Percentiles rank a stretch among this genome's conserved stretches.
These are phyloP conservation scores for Zoroaster sp. DNA, from an alignment of 53 echinoderm and acorn worm species.

Conservation along the genomic window DNA sequence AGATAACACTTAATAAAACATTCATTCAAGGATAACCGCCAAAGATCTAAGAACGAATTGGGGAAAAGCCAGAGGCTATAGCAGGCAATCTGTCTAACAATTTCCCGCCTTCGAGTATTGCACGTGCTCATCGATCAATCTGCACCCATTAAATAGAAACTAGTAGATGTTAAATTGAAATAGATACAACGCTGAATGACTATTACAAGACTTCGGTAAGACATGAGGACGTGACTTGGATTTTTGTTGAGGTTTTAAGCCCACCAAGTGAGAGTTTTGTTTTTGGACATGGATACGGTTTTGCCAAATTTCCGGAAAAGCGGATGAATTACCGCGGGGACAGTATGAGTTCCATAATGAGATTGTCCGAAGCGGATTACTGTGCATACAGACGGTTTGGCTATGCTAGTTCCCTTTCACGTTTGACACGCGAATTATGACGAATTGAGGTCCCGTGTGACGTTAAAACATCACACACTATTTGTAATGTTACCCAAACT, in stretches of 20 bases:
- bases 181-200: slow-evolving; percentile 4
- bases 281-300: neutral
- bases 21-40: too few species aligned
- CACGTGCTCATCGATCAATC: neutral
- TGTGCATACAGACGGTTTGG: neutral
- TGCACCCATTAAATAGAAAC: slow-evolving; percentile 1
- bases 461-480: neutral
- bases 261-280: neutral
- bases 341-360: neutral
- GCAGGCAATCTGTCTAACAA: too few species aligned
- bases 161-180: neutral
- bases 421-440: neutral
- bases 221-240: neutral
- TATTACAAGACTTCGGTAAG: neutral
- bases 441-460: neutral
- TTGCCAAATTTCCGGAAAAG: neutral
- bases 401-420: too few species aligned
- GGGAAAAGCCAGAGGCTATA: too few species aligned
- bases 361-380: neutral
- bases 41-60: too few species aligned
- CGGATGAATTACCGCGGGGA: neutral
- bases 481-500: too few species aligned
- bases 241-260: neutral
- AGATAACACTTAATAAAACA: too few species aligned
- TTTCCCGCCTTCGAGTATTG: too few species aligned